Evolutionary conservation across 2,888 invertebrate species (phyloP), one percentile per base, ranked within the genome.

Genomic region (Ophion ventricosus): DNA sequence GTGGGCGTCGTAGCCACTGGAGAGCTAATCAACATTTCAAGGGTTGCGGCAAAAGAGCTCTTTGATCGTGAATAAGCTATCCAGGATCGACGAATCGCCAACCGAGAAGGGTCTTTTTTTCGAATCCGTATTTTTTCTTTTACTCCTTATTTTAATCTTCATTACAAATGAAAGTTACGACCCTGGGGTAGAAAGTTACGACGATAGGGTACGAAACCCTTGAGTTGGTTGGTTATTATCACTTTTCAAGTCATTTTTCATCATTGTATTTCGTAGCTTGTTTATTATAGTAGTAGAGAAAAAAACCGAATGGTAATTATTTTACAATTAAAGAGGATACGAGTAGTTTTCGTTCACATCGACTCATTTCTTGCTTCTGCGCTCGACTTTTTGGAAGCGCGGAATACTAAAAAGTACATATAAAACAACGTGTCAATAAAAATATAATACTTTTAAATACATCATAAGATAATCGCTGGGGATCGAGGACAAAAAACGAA

Each of bases 21-120:
- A 43, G 84, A 85, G 81, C 83, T 78, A 84, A 86, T 86, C 74
- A 86, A 79, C 83, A 84, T 83, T 83, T 69, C 80, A 59, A 79
- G 26, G 25, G 25, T 43, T 17, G 61, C 67, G 40, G 75, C 54
- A 67, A 56, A 80, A 59, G 35, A 35, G 59, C 61, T 70, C 70
- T 78, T 20, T 70, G 61, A 78, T 78, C 61, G 61, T 35, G 59
- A 20, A 20, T 23, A 17, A 43, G 61, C 43, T 8, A 14, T 59
- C 35, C 35, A 11, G 17, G 3, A 67, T 40, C 54, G 29, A 49
- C 49, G 69, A 56, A 26, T 69, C 1, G 26, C 67, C 25, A 25
- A 67, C 49, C 49, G 23, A 67, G 43, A 67, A 43, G 4, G 49
- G 17, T 49, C 14, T 49, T 49, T 69, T 49, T 3, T 43, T 23